Percentiles rank a stretch among this genome's conserved stretches.
phyloP scores from a whole-genome alignment of 2,888 invertebrate species.

The Erynnis tages region DNA sequence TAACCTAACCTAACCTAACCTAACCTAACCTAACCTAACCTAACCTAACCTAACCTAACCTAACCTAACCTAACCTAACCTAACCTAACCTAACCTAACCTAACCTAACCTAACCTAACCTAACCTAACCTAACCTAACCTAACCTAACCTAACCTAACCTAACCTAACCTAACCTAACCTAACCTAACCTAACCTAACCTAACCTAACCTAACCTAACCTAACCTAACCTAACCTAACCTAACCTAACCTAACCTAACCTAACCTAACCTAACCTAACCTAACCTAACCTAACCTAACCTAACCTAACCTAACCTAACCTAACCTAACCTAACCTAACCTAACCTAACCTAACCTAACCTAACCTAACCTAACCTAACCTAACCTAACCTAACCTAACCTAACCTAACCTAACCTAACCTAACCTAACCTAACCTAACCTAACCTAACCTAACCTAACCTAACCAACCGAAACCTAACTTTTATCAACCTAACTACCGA shows the following conservation, averaged over 20 bases:
- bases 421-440: slow-evolving; percentile 7
- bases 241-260: slow-evolving; percentile 21
- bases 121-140: slow-evolving; percentile 9
- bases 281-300: slow-evolving; percentile 25
- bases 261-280: slow-evolving; percentile 12
- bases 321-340: slow-evolving; percentile 26
- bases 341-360: slow-evolving; percentile 27
- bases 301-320: slow-evolving; percentile 28
- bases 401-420: slow-evolving; percentile 21
- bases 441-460: slow-evolving; percentile 10
- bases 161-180: slow-evolving; percentile 11
- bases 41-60: slow-evolving; percentile 21
- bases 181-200: slow-evolving; percentile 1
- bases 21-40: slow-evolving; percentile 23
- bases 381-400: slow-evolving; percentile 25
- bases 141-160: slow-evolving; percentile 2
- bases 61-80: slow-evolving; percentile 28
- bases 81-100: slow-evolving; percentile 31
- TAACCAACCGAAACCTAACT: neutral
- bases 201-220: slow-evolving; percentile 14
- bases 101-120: slow-evolving; percentile 12
- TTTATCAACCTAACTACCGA: too few relatives aligned
- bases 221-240: slow-evolving; percentile 18
- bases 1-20: slow-evolving; percentile 35
- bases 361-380: slow-evolving; percentile 24